Percentiles rank a stretch among this genome's conserved stretches.
Evolutionary conservation across 2,797 vertebrate genomes (phyloP).

Genomic region (Dipus sagitta): DNA sequence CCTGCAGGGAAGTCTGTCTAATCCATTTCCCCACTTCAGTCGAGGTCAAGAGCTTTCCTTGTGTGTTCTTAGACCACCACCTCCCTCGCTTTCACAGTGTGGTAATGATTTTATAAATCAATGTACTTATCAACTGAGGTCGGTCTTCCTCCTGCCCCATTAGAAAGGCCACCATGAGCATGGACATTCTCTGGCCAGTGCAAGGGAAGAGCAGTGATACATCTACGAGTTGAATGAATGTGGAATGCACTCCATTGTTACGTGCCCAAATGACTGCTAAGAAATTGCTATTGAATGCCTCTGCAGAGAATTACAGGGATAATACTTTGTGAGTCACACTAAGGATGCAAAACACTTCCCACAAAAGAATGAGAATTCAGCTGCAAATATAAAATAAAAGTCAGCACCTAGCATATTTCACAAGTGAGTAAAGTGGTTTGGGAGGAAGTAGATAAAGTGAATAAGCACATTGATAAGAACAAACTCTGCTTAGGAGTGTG

Average conservation of each 20-base stretch:
- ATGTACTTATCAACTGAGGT: background rate
- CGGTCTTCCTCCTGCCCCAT: background rate
- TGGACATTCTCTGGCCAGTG: background rate
- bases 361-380: background rate
- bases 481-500: background rate
- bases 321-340: background rate
- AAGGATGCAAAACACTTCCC: background rate
- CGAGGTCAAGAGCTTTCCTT: slow-evolving; percentile 15
- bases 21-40: background rate
- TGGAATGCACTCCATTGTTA: background rate
- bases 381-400: background rate
- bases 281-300: background rate
- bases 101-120: background rate
- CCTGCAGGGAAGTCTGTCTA: background rate
- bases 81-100: background rate
- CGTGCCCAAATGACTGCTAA: background rate
- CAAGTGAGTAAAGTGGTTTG: background rate
- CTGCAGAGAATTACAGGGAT: background rate
- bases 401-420: background rate
- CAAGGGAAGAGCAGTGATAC: background rate
- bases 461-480: background rate
- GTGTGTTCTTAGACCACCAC: background rate
- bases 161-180: background rate
- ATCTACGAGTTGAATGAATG: background rate
- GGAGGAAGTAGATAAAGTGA: background rate